Evolutionary conservation across 1,140 invertebrate genomes (phyloP).

Genomic region (Caenorhabditis latens): DNA sequence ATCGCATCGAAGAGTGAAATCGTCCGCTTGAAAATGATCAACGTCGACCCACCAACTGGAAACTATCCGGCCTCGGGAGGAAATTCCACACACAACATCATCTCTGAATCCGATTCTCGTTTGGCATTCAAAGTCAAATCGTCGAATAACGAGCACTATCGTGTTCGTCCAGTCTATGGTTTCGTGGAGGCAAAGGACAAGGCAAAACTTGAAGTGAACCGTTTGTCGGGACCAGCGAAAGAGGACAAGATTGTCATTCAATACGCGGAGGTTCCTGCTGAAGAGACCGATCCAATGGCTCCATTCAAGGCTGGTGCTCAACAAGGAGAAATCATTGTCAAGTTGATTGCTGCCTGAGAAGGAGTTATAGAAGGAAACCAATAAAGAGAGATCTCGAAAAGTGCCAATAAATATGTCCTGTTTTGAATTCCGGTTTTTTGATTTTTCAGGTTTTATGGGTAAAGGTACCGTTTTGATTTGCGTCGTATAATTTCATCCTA

Average conservation of each 20-base stretch:
- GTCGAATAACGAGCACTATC: conserved; percentile 48
- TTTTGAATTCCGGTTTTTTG: too few relatives aligned
- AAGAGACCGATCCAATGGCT: conserved; percentile 68
- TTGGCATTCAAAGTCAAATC: conserved; percentile 70
- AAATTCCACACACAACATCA: conserved; percentile 65
- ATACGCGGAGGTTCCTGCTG: conserved; percentile 72
- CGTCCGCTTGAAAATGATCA: conserved; percentile 41
- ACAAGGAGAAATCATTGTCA: conserved; percentile 67
- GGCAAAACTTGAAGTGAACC: conserved; percentile 67
- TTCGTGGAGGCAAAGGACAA: conserved; percentile 63
- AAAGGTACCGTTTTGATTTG: too few relatives aligned
- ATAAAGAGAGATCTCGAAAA: background rate
- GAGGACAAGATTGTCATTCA: conserved; percentile 73
- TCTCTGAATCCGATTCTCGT: conserved; percentile 66
- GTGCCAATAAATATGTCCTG: background rate
- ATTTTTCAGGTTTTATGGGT: too few relatives aligned
- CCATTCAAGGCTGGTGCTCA: conserved; percentile 71
- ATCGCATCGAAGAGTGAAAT: background rate
- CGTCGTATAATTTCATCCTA: too few relatives aligned
- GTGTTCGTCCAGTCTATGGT: conserved; percentile 46
- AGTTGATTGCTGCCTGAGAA: background rate
- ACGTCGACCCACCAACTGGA: conserved; percentile 67
- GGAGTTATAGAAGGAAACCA: background rate
- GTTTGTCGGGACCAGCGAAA: conserved; percentile 69
- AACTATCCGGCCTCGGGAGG: conserved; percentile 66